Percentiles rank a stretch among this genome's conserved stretches.
Conservation (phyloP, 1,140 invertebrate genomes). For the Rhizoglyphus robini region DNA sequence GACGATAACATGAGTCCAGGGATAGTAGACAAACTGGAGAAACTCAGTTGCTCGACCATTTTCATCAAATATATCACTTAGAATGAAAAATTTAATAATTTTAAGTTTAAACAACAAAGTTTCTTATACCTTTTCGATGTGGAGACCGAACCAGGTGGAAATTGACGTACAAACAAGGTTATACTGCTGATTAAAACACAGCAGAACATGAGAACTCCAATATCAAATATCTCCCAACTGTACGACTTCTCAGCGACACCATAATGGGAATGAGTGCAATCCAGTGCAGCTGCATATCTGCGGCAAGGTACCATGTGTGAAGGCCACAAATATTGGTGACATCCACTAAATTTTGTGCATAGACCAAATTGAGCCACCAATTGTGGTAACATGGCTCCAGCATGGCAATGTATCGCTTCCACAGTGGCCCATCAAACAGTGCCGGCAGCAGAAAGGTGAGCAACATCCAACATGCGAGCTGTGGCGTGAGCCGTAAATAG, state of each 20-base stretch:
- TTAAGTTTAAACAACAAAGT: too few relatives aligned
- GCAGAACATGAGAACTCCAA: too few relatives aligned
- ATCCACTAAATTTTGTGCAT: constrained; percentile 13
- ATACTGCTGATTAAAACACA: too few relatives aligned
- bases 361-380: constrained; percentile 23
- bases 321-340: not conserved
- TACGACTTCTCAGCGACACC: not conserved
- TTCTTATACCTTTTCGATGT: too few relatives aligned
- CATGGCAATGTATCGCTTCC: constrained; percentile 12
- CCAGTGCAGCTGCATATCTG: constrained; percentile 14
- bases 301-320: constrained; percentile 8
- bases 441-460: constrained; percentile 23
- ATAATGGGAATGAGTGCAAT: not conserved
- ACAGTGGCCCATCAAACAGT: constrained; percentile 23
- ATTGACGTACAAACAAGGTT: too few relatives aligned
- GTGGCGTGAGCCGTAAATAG: constrained; percentile 25
- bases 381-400: constrained; percentile 20
- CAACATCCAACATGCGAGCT: constrained; percentile 22
- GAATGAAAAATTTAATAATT: too few relatives aligned
- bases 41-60: too few relatives aligned
- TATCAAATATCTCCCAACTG: too few relatives aligned
- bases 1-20: too few relatives aligned
- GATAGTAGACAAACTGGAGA: too few relatives aligned
- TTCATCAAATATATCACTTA: too few relatives aligned
- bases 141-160: too few relatives aligned